phyloP scores from a whole-genome alignment of 2,797 vertebrate genomes.

The Novumbra hubbsi region DNA sequence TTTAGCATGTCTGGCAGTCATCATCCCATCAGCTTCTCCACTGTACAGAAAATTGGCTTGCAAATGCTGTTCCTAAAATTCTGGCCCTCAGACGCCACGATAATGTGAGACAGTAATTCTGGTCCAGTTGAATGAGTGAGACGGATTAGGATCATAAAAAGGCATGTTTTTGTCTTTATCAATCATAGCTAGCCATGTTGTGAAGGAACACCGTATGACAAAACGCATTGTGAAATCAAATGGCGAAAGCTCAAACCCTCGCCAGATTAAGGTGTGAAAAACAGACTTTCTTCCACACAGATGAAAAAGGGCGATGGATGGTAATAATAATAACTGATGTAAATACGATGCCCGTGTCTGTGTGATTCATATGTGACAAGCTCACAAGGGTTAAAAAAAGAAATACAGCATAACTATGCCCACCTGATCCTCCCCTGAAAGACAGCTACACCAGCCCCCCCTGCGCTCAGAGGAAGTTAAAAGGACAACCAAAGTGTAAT shows the following conservation, averaged over 20 bases:
- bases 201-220: slow-evolving; percentile 29
- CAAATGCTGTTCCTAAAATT: no score
- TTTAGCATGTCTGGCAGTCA: no score
- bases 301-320: not conserved
- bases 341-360: slow-evolving; percentile 23
- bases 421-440: slow-evolving; percentile 34
- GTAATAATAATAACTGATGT: not conserved
- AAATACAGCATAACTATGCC: slow-evolving; percentile 34
- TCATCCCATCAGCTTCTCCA: no score
- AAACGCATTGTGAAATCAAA: not conserved
- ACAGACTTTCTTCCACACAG: slow-evolving; percentile 21
- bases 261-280: slow-evolving; percentile 43
- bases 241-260: slow-evolving; percentile 39
- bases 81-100: not conserved
- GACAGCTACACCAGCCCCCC: no score
- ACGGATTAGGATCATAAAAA: slow-evolving; percentile 22
- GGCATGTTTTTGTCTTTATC: slow-evolving; percentile 23
- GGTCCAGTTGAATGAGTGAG: slow-evolving; percentile 10
- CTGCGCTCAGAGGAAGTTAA: slow-evolving; percentile 8
- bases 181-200: slow-evolving; percentile 31
- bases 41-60: no score
- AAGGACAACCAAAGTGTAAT: slow-evolving; percentile 44
- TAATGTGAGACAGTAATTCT: not conserved
- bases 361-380: slow-evolving; percentile 38
- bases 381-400: slow-evolving; percentile 30